A percentile compares a stretch with the other conserved stretches of the same genome.
These are phyloP conservation scores for Scomber japonicus DNA, from an alignment of 2,113 vertebrate species.

Conservation along the genomic window DNA sequence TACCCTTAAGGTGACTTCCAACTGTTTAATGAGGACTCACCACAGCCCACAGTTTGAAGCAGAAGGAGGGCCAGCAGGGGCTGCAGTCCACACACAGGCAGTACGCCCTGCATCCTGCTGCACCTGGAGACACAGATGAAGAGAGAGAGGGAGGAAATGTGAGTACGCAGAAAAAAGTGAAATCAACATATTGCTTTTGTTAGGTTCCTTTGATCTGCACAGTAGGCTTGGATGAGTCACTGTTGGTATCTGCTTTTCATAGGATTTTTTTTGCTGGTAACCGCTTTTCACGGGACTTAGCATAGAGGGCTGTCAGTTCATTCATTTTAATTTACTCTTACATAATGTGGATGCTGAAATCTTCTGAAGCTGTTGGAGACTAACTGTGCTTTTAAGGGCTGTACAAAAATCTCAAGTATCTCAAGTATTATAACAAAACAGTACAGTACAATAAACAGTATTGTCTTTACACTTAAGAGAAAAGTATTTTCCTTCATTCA, in stretches of 20 bases:
- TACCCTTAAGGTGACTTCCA: slow-evolving; percentile 7
- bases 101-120: slow-evolving; percentile 72
- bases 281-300: neutral
- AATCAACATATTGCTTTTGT: slow-evolving; percentile 45
- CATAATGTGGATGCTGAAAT: neutral
- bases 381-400: slow-evolving; percentile 20
- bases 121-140: slow-evolving; percentile 72
- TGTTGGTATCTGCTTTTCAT: slow-evolving; percentile 4
- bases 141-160: slow-evolving; percentile 30
- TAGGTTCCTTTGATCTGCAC: slow-evolving; percentile 11
- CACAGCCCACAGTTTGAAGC: slow-evolving; percentile 68
- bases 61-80: slow-evolving; percentile 76
- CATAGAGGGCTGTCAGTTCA: slow-evolving; percentile 28
- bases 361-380: slow-evolving; percentile 19
- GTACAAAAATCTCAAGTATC: slow-evolving; percentile 14
- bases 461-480: slow-evolving; percentile 40
- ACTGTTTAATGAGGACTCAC: slow-evolving; percentile 72
- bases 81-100: slow-evolving; percentile 68
- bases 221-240: slow-evolving; percentile 40
- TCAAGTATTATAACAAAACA: slow-evolving; percentile 29
- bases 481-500: slow-evolving; percentile 11
- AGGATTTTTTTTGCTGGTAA: neutral
- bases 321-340: slow-evolving; percentile 45
- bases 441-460: neutral
- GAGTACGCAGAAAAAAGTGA: slow-evolving; percentile 44